These are phyloP conservation scores for Cardinalis cardinalis DNA, from an alignment of 2,113 vertebrate genomes.

Conservation along the genomic window DNA sequence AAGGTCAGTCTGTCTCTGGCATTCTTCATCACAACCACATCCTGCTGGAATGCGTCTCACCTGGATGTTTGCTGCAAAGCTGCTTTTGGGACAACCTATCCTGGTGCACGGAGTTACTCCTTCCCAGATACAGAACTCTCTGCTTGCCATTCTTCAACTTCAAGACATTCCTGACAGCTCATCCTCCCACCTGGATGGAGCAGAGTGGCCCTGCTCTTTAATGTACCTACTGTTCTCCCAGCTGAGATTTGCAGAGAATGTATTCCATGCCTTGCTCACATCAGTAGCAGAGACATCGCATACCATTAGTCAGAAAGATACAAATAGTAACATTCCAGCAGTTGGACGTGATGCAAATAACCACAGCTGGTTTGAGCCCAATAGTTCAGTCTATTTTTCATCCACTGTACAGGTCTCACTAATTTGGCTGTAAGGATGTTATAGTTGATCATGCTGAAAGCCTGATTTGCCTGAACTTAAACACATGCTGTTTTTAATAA, in stretches of 20 bases:
- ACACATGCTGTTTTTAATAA: not conserved
- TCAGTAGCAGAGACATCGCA: not conserved
- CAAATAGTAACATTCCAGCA: not conserved
- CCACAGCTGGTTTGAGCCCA: not conserved
- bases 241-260: not conserved
- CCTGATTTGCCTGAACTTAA: not conserved
- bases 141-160: not conserved
- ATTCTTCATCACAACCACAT: not conserved
- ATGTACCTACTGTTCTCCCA: rapidly evolving
- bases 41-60: rapidly evolving
- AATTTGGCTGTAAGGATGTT: not conserved
- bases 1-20: rapidly evolving
- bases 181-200: not conserved
- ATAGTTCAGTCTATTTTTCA: not conserved
- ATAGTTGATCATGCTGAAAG: not conserved
- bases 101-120: not conserved
- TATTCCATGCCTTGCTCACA: not conserved
- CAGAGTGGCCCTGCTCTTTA: not conserved
- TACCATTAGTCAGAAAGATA: not conserved
- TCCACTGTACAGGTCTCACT: not conserved
- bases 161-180: not conserved
- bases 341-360: not conserved
- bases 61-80: not conserved
- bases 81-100: not conserved
- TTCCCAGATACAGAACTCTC: not conserved